These are phyloP conservation scores for Pegoplata infirma DNA, from an alignment of 2,888 invertebrate genomes.

Conservation along the genomic window DNA sequence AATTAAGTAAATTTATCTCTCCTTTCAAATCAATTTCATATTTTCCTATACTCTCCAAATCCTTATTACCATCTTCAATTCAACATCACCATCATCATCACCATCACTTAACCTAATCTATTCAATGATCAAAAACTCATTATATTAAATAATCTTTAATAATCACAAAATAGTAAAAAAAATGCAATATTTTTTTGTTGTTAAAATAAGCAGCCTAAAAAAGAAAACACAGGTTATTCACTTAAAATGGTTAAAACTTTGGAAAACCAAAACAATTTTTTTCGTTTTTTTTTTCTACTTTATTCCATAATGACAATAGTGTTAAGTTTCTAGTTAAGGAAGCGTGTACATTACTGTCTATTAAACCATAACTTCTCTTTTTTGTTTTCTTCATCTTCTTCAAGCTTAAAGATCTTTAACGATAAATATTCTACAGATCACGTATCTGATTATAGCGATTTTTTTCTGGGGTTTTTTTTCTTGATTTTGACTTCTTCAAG, in stretches of 20 bases:
- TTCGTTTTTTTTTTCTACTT: conserved; percentile 4
- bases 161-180: conserved; percentile 8
- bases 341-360: conserved; percentile 40
- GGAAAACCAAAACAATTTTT: neutral
- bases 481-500: conserved; percentile 37
- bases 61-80: neutral
- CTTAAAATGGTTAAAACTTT: neutral
- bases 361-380: conserved; percentile 20
- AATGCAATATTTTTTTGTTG: neutral
- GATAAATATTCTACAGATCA: conserved; percentile 67
- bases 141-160: conserved; percentile 43
- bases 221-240: neutral
- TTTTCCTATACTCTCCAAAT: neutral
- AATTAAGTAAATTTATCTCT: too few species aligned
- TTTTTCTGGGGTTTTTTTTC: conserved; percentile 3
- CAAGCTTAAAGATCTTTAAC: conserved; percentile 55
- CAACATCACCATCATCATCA: neutral
- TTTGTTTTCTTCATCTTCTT: neutral
- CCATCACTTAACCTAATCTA: conserved; percentile 25
- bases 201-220: neutral
- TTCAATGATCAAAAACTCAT: conserved; percentile 47
- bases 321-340: conserved; percentile 32
- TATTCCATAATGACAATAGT: conserved; percentile 36
- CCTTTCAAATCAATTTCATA: too few species aligned
- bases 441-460: conserved; percentile 63